Conservation (phyloP, 2,797 vertebrate species). For the Eulemur mongoz region DNA sequence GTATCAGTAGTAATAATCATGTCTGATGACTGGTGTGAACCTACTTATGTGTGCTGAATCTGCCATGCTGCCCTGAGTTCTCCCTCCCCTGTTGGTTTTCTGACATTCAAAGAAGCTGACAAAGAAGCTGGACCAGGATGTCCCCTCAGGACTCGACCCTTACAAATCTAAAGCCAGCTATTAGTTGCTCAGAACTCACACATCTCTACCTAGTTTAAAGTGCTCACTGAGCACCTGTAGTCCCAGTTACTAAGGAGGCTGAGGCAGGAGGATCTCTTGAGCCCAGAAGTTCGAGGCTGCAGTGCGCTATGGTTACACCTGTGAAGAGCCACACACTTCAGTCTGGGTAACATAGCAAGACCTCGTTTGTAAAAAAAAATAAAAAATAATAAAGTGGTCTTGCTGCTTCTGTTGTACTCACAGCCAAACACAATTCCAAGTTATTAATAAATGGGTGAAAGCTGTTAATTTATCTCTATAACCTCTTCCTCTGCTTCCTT, state of each 20-base stretch:
- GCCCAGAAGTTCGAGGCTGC: not conserved
- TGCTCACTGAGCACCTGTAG: not conserved
- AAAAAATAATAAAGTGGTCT: not conserved
- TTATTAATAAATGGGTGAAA: not conserved
- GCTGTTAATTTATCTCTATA: not conserved
- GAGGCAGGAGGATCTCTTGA: not conserved
- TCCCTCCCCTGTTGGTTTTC: not conserved
- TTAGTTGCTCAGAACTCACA: not conserved
- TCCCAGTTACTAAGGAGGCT: not conserved
- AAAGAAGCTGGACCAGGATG: not conserved
- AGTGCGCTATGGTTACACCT: not conserved
- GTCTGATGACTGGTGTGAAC: not conserved
- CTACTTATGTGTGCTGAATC: not conserved
- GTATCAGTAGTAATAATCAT: not conserved
- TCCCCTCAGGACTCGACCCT: not conserved
- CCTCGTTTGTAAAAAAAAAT: not conserved
- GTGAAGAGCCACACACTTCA: not conserved
- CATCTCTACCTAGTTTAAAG: not conserved
- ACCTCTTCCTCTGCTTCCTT: not conserved
- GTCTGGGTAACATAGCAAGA: not conserved
- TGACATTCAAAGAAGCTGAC: not conserved
- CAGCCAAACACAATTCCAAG: not conserved
- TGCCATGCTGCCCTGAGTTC: not conserved
- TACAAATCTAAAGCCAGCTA: not conserved
- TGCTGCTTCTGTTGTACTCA: not conserved